Evolutionary conservation across 2,797 vertebrate species (phyloP).

Genomic region (Galago senegalensis): DNA sequence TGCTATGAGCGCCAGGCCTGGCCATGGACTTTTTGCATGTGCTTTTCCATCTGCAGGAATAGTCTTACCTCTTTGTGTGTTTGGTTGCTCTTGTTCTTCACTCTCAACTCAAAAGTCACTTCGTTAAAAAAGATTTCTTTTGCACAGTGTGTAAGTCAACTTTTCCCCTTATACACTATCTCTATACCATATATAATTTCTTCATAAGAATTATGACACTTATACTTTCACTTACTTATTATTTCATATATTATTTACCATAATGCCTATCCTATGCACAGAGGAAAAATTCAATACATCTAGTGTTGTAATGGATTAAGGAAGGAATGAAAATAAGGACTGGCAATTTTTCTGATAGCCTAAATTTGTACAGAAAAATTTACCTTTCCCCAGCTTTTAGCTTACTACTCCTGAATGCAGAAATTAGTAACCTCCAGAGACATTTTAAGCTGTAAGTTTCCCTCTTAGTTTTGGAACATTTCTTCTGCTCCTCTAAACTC

Average conservation of each 20-base stretch:
- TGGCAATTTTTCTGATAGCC: neutral
- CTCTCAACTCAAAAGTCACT: neutral
- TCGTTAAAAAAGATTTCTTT: neutral
- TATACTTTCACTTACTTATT: slow-evolving; percentile 5
- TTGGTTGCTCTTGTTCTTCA: neutral
- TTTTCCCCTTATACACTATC: neutral
- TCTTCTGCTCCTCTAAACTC: neutral
- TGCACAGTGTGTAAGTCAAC: neutral
- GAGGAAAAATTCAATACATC: neutral
- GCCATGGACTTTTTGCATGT: neutral
- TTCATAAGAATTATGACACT: neutral
- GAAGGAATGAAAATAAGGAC: neutral
- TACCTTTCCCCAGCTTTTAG: neutral
- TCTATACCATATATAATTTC: neutral
- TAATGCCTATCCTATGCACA: neutral
- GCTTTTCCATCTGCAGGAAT: neutral
- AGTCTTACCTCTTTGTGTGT: neutral
- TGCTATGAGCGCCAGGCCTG: neutral
- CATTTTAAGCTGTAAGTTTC: slow-evolving; percentile 9
- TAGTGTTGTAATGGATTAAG: neutral
- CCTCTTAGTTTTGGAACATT: neutral
- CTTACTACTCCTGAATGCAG: neutral
- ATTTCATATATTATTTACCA: neutral
- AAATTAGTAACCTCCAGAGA: neutral
- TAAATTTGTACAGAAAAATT: slow-evolving; percentile 31